These are phyloP conservation scores for Apis florea DNA, from an alignment of 1,140 invertebrate genomes.

Conservation along the genomic window DNA sequence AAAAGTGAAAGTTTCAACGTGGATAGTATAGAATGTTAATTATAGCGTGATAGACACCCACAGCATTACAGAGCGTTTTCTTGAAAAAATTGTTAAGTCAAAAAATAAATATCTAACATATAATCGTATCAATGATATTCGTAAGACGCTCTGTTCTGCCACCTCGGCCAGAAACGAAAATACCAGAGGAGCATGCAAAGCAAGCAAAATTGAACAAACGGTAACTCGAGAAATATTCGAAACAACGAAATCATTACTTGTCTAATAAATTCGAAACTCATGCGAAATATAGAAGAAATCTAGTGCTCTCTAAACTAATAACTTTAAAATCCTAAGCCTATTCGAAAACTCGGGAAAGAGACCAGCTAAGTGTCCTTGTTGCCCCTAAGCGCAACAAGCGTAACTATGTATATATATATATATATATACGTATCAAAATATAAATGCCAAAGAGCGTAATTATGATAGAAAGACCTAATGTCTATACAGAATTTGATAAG, in stretches of 20 bases:
- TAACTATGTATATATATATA: no score
- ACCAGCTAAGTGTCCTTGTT: constrained; percentile 23
- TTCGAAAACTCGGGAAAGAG: constrained; percentile 43
- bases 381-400: constrained; percentile 24
- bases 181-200: constrained; percentile 36
- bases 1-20: neutral
- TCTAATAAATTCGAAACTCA: constrained; percentile 41
- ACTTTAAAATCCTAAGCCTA: constrained; percentile 57
- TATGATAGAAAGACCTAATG: constrained; percentile 41
- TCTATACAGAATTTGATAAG: constrained; percentile 31
- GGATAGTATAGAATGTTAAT: constrained; percentile 19
- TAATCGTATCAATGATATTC: neutral
- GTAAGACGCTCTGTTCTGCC: constrained; percentile 11
- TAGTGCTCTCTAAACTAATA: constrained; percentile 52
- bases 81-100: neutral
- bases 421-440: neutral
- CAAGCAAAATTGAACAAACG: constrained; percentile 15
- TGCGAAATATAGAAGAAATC: constrained; percentile 55
- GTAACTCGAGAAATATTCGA: constrained; percentile 23
- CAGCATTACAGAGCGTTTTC: constrained; percentile 20
- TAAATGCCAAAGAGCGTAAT: constrained; percentile 5
- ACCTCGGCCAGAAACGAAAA: constrained; percentile 38
- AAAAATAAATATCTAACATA: neutral
- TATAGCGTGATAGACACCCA: constrained; percentile 31
- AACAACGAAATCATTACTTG: constrained; percentile 31